Evolutionary conservation across 1,140 invertebrate genomes (phyloP).

Genomic region (Drosophila erecta): DNA sequence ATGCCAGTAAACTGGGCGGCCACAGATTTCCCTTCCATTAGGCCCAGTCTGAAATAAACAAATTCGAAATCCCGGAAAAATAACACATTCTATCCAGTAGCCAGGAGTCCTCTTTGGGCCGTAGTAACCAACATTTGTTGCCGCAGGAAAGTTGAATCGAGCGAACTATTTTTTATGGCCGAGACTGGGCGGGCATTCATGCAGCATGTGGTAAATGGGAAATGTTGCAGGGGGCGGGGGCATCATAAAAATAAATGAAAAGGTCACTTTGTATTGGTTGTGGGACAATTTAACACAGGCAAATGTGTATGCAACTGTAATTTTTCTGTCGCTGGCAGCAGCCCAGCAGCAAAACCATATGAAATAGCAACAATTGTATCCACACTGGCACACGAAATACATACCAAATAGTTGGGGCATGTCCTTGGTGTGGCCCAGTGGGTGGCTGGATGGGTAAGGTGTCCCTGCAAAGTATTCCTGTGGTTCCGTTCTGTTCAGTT

Average conservation of each 20-base stretch:
- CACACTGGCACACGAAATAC: conserved; percentile 33
- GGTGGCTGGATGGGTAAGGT: conserved; percentile 25
- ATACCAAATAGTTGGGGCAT: conserved; percentile 74
- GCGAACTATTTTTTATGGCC: conserved; percentile 65
- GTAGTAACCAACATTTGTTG: conserved; percentile 44
- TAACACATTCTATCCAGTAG: conserved; percentile 29
- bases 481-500: conserved; percentile 57
- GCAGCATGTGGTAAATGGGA: conserved; percentile 18
- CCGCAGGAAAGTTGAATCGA: conserved; percentile 52
- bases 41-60: conserved; percentile 35
- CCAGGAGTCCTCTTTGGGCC: conserved; percentile 34
- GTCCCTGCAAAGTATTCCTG: conserved; percentile 61
- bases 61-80: conserved; percentile 36
- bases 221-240: not conserved
- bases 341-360: conserved; percentile 30
- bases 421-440: conserved; percentile 28
- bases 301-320: conserved; percentile 80
- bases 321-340: conserved; percentile 63
- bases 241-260: conserved; percentile 82
- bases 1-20: conserved; percentile 1
- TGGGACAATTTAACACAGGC: conserved; percentile 80
- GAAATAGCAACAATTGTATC: conserved; percentile 57
- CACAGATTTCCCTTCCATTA: conserved; percentile 41
- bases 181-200: conserved; percentile 11
- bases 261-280: conserved; percentile 82